Percentiles rank a stretch among this genome's conserved stretches.
These are phyloP conservation scores for Cheilosia scutellata DNA, from an alignment of 2,888 invertebrate species.

Conservation along the genomic window DNA sequence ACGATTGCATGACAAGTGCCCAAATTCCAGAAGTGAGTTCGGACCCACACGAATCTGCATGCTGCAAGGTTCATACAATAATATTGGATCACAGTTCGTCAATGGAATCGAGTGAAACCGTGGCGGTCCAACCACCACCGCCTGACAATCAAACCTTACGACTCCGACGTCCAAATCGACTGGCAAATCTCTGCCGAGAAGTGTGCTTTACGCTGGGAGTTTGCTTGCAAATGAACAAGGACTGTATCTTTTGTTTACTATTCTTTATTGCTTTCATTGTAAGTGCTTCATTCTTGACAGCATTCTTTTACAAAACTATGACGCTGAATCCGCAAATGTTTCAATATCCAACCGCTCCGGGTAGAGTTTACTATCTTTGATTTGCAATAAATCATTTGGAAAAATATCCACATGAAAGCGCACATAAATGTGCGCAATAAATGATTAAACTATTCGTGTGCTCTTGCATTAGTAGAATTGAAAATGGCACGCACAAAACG, in stretches of 20 bases:
- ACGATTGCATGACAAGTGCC: neutral
- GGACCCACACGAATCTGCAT: constrained; percentile 47
- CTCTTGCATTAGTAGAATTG: no score
- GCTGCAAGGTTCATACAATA: constrained; percentile 54
- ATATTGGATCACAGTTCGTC: constrained; percentile 15
- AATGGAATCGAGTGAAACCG: neutral
- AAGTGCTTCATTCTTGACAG: constrained; percentile 82
- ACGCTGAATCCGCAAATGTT: constrained; percentile 77
- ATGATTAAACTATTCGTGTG: no score
- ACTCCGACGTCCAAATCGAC: neutral
- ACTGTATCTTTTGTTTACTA: constrained; percentile 82
- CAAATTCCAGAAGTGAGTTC: neutral
- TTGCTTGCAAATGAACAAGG: constrained; percentile 80
- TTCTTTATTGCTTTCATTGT: constrained; percentile 82
- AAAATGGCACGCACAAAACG: no score
- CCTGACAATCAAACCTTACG: neutral
- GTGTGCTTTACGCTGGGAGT: constrained; percentile 21
- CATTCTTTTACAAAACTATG: constrained; percentile 82
- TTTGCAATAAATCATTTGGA: neutral
- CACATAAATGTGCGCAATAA: no score
- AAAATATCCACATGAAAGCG: no score
- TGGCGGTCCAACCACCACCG: neutral
- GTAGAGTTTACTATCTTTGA: constrained; percentile 54
- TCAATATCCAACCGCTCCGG: constrained; percentile 40
- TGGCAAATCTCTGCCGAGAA: neutral